Evolutionary conservation across 2,888 invertebrate genomes (phyloP), one percentile per base, ranked within the genome.

Genomic region (Formica aserva): DNA sequence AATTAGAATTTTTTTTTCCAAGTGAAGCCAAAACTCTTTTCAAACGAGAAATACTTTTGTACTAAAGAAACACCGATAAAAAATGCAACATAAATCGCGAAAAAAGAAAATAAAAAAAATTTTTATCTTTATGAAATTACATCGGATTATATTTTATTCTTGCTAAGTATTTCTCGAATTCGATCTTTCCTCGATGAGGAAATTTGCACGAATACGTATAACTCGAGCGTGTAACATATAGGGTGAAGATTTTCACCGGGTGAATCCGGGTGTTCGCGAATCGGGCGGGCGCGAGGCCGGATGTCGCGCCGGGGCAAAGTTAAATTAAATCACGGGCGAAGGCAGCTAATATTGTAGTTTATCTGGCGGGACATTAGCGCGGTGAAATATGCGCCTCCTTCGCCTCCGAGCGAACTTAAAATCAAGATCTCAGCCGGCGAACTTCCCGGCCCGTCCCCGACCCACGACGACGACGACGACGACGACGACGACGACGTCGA

Each of bases 261-360:
- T 69, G 29, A 57, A 77, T 29, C 77, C 41, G 60, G 48, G 22
- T 55, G 55, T 9, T 32, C 67, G 78, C 62, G 57, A 78, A 78
- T 32, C 72, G 45, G 22, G 48, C 89, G 87, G 52, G 48, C 89
- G 87, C 89, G 91, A 92, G 92, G 89, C 91, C 94, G 94, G 94
- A 94, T 94, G 94, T 94, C 92, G 93, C 93, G 89, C 91, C 92
- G 92, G 91, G 91, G 93, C 93, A 94, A 94, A 94, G 94, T 94
- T 94, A 94, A 94, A 95, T 95, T 95, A 94, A 94, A 94, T 94
- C 94, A 93, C 91, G 93, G 92, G 92, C 91, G 92, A 91, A 93
- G 92, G 92, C 92, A 94, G 93, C 93, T 94, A 94, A 94, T 94
- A 94, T 94, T 94, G 93, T 94, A 94, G 94, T 94, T 94, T 94